phyloP scores from a whole-genome alignment of 1,140 invertebrate genomes.

The Megathymus violae region DNA sequence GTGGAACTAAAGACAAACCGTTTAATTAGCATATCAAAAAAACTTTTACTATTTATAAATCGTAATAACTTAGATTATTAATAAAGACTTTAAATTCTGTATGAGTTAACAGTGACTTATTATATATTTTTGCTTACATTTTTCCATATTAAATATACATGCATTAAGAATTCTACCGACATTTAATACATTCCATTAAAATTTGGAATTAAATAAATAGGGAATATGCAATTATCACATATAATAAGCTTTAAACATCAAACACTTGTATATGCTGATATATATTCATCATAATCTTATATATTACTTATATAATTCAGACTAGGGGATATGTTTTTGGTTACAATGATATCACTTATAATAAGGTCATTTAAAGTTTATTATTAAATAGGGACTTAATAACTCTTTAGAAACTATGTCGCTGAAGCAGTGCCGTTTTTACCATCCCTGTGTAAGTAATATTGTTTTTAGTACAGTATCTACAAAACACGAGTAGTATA shows the following conservation, averaged over 20 bases:
- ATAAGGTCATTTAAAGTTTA: conserved; percentile 25
- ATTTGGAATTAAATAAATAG: conserved; percentile 15
- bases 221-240: conserved; percentile 43
- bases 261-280: conserved; percentile 53
- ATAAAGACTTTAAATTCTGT: no score
- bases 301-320: conserved; percentile 68
- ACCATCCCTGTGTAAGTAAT: background rate
- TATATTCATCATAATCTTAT: conserved; percentile 34
- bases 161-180: conserved; percentile 1
- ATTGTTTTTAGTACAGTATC: no score
- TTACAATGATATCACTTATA: conserved; percentile 73
- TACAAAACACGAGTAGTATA: no score
- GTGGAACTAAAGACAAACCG: no score
- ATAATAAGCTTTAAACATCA: conserved; percentile 47
- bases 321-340: conserved; percentile 81
- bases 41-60: no score
- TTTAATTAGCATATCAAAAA: no score
- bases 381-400: background rate
- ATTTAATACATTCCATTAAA: conserved; percentile 10
- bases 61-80: no score
- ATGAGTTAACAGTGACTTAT: no score
- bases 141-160: background rate
- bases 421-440: background rate
- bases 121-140: conserved; percentile 11
- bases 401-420: no score